Percentiles rank a stretch among this genome's conserved stretches.
These are phyloP conservation scores for Hozukius guyotensis DNA, from an alignment of 2,797 vertebrate genomes.

Conservation along the genomic window DNA sequence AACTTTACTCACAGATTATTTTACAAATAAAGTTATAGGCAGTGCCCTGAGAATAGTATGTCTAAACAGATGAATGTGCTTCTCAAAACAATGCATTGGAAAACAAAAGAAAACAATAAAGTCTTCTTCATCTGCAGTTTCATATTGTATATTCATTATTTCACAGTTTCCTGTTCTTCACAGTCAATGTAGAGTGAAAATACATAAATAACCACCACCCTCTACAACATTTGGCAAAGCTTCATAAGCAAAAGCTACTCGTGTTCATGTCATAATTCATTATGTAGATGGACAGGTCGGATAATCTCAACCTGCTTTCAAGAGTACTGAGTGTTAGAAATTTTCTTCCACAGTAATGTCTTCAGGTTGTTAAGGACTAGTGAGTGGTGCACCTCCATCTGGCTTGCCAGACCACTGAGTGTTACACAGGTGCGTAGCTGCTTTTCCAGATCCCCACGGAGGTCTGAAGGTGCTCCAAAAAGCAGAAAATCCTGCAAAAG, in stretches of 20 bases:
- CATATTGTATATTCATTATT: constrained; percentile 34
- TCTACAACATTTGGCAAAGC: constrained; percentile 31
- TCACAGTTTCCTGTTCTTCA: constrained; percentile 69
- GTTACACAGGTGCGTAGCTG: constrained; percentile 95
- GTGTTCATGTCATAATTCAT: neutral
- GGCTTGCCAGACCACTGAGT: constrained; percentile 93
- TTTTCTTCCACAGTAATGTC: constrained; percentile 95
- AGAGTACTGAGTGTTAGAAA: constrained; percentile 95
- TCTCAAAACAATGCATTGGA: constrained; percentile 27
- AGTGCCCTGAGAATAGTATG: constrained; percentile 65
- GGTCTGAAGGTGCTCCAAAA: constrained; percentile 86
- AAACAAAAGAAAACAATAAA: constrained; percentile 15
- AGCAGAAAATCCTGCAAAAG: constrained; percentile 92
- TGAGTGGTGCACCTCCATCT: constrained; percentile 97
- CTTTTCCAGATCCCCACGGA: constrained; percentile 89
- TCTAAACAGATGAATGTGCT: constrained; percentile 34
- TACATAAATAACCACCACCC: constrained; percentile 5
- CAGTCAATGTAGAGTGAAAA: constrained; percentile 43
- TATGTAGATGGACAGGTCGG: neutral
- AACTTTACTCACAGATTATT: constrained; percentile 24
- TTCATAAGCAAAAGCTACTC: neutral
- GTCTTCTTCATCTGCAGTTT: constrained; percentile 9
- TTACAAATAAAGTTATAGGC: constrained; percentile 48
- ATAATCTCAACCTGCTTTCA: constrained; percentile 66
- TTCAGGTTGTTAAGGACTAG: constrained; percentile 97